Base-by-base conservation (phyloP, 2,113 vertebrate genomes). In the Charadrius vociferus region DNA sequence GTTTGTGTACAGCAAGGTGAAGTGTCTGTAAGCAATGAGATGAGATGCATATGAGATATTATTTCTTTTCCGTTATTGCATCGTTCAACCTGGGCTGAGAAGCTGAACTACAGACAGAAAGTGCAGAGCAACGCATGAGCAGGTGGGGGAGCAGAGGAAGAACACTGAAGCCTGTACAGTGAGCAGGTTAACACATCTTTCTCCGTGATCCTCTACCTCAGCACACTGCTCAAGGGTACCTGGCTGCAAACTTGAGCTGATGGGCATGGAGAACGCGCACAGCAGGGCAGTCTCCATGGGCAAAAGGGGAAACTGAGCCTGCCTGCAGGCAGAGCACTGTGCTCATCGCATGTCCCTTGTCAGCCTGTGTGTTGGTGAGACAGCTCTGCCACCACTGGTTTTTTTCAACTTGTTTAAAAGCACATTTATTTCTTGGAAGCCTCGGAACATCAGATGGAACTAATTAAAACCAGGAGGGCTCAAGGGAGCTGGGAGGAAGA, bases 381-480 rank as follows among this genome's bases (percentile, higher is more conserved):
- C 88, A 79, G 53, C 58, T 83, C 90, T 68, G 74, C 88, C 79
- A 68, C 75, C 62, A 56, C 49, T 3, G 0, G 22, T 19, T 12
- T 43, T 66, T 43, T 52, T 30, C 4, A 73, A 79, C 88, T 34
- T 27, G 20, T 85, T 81, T 94, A 45, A 81, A 95, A 97, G 88
- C 83, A 92, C 79, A 79, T 90, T 96, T 96, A 56, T 96, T 94
- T 94, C 94, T 96, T 95, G 72, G 85, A 96, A 95, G 91, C 73
- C 34, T 87, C 53, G 62, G 93, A 80, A 85, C 92, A 68, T 97
- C 95, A 95, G 93, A 95, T 95, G 91, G 96, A 96, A 30, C 96
- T 96, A 97, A 97, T 98, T 98, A 97, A 97, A 97, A 86, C 80
- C 37, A n/a, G 82, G 89, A 94, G 82, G 55, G 81, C 94, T 87